phyloP scores from a whole-genome alignment of 2,797 vertebrate species.

The Kryptolebias ocellatus region DNA sequence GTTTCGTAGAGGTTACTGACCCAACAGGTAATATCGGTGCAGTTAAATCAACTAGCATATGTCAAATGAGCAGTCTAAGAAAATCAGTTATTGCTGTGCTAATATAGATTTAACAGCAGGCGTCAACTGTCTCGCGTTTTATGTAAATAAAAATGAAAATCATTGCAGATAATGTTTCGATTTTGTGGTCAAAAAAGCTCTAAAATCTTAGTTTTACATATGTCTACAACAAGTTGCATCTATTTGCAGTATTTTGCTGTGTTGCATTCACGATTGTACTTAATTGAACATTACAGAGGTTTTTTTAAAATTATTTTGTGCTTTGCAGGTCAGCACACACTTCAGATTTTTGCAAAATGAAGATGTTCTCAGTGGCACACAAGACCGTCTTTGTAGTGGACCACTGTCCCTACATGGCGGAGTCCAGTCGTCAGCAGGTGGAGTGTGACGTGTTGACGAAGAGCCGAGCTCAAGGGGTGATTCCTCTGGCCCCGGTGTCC shows the following conservation, averaged over 20 bases:
- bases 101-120: background rate
- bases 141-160: background rate
- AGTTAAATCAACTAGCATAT: background rate
- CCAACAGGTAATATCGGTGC: background rate
- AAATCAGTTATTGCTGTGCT: background rate
- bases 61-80: background rate
- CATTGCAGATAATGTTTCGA: too few relatives aligned
- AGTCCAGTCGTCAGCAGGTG: conserved; percentile 95
- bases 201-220: background rate
- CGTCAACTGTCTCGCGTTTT: background rate
- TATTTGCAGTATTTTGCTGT: background rate
- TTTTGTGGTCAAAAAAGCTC: background rate
- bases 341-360: conserved; percentile 78
- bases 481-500: conserved; percentile 95
- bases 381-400: conserved; percentile 99
- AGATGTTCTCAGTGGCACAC: conserved; percentile 94
- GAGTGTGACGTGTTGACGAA: conserved; percentile 98
- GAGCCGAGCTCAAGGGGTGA: conserved; percentile 93
- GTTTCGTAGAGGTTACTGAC: conserved; percentile 32
- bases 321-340: conserved; percentile 12
- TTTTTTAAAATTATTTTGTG: background rate
- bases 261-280: background rate
- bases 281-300: background rate
- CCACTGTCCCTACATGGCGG: conserved; percentile 98
- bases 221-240: background rate